Conservation (phyloP, 2,888 invertebrate species). For the Smittia aterrima region DNA sequence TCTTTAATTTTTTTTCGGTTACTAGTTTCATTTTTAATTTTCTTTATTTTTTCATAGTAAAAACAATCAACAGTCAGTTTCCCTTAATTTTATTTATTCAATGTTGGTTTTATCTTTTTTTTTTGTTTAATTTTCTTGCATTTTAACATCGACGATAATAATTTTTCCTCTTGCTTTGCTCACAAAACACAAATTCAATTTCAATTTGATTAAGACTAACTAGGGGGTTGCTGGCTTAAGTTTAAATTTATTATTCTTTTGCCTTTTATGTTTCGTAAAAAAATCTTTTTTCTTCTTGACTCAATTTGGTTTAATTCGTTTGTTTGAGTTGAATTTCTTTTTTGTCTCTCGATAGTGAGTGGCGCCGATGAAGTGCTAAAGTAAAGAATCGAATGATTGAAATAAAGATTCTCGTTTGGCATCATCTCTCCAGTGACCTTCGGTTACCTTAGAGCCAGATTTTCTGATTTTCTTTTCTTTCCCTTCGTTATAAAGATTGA, state of each 20-base stretch:
- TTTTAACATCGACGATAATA: slow-evolving; percentile 12
- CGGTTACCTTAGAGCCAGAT: too few relatives aligned
- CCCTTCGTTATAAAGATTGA: neutral
- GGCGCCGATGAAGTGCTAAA: too few relatives aligned
- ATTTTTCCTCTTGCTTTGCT: slow-evolving; percentile 7
- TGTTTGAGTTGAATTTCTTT: too few relatives aligned
- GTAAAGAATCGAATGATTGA: too few relatives aligned
- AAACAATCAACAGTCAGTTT: slow-evolving; percentile 34
- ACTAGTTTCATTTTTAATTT: neutral
- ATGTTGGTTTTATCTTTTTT: neutral
- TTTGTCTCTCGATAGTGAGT: too few relatives aligned
- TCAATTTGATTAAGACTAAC: slow-evolving; percentile 18
- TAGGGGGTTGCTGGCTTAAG: neutral
- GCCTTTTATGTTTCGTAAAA: neutral
- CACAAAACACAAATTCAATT: slow-evolving; percentile 4
- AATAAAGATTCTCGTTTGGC: too few relatives aligned
- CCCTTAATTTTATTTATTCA: neutral
- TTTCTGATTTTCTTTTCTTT: neutral
- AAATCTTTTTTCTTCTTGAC: neutral
- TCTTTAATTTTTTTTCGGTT: neutral
- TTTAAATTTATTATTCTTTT: neutral
- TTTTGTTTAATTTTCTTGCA: neutral
- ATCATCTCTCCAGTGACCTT: too few relatives aligned
- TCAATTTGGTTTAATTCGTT: neutral
- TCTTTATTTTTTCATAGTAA: slow-evolving; percentile 17